Evolutionary conservation across 2,888 invertebrate species (phyloP), one percentile per base, ranked within the genome.

Genomic region (Caenorhabditis zanzibari): DNA sequence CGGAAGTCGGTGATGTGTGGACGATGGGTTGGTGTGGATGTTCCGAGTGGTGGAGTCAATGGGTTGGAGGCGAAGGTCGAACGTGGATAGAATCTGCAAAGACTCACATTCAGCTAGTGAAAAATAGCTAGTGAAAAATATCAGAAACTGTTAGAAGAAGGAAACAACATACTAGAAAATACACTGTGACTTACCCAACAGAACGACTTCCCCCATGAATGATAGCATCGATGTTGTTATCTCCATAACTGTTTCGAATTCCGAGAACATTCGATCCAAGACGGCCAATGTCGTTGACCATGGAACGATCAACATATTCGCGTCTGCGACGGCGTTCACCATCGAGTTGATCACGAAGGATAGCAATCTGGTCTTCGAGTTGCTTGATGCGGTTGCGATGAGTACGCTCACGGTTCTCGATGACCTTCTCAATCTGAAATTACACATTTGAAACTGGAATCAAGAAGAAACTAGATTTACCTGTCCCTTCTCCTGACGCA

Each of bases 31-130:
- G 92, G 92, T 0, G 92, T 92, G 4, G 92, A 92, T 10, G 90
- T 88, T 66, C 91, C 91, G n/a, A 90, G 86, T 47, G 92, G 92
- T 22, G 92, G 92, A n/a, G 92, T 91, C 81, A 92, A 81, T 38
- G 92, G 92, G 68, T 92, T 92, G 9, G 92, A 92, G 19, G 92
- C 92, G 74, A 90, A 92, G 2, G 91, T 92, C 38, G 90, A 88
- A 16, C 88, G 85, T 12, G 86, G 86, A 26, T 80, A 82, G 63
- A 87, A 88, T 64, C 86, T 84, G 59, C 64, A 83, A 64, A 9
- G 5, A 19, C 47, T 75, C n/a, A n/a, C n/a, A n/a, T n/a, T n/a
- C 19, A 0, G 26, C 47, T 47, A 84, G 19, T 59, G 4, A 64
- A 41, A 47, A 35, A 54, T 24, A 0, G 26, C 47, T 47, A 84